Conservation (phyloP, 2,113 vertebrate species). For the Carassius auratus region DNA sequence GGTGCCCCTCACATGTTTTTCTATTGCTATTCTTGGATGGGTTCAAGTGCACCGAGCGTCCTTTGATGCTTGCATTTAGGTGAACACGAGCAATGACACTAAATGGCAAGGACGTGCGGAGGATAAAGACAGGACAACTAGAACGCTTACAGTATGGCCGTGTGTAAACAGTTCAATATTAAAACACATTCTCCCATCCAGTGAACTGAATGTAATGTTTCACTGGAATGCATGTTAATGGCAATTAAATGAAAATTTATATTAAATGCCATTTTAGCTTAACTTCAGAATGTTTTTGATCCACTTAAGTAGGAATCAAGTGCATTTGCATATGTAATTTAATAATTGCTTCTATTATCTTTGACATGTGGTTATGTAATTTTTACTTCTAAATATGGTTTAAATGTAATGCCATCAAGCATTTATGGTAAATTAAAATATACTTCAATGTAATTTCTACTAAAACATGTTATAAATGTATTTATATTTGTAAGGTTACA, state of each 20-base stretch:
- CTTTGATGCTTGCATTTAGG: background rate
- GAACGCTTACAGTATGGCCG: background rate
- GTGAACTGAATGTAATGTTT: background rate
- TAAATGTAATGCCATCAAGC: too few relatives aligned
- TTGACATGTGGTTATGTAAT: too few relatives aligned
- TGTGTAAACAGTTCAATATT: background rate
- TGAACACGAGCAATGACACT: background rate
- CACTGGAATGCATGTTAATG: background rate
- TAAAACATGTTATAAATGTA: too few relatives aligned
- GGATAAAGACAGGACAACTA: background rate
- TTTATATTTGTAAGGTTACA: too few relatives aligned
- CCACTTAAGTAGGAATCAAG: too few relatives aligned
- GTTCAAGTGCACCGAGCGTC: constrained; percentile 25
- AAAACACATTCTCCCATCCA: background rate
- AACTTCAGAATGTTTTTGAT: too few relatives aligned
- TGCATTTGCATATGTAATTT: too few relatives aligned
- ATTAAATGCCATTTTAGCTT: background rate
- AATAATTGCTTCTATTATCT: too few relatives aligned
- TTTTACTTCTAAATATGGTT: too few relatives aligned
- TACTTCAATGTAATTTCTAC: too few relatives aligned
- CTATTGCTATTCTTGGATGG: background rate
- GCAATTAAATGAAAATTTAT: background rate
- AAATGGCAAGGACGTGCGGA: constrained; percentile 13
- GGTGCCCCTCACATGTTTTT: constrained; percentile 29
- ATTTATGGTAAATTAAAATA: background rate